Evolutionary conservation across 2,113 vertebrate genomes (phyloP).

Genomic region (Glareola pratincola): DNA sequence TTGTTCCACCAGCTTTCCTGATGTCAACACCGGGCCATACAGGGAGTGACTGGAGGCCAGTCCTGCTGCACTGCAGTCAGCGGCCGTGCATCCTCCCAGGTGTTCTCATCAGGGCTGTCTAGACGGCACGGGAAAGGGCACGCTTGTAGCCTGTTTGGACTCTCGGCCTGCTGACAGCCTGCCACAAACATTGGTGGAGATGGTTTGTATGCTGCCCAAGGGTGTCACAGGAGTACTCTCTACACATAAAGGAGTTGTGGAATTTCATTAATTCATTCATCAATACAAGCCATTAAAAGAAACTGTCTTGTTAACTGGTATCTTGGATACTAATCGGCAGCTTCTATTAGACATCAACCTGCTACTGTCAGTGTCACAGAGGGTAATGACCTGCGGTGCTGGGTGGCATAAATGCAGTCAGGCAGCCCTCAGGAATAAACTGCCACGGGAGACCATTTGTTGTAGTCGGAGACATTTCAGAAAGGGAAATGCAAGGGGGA

Average conservation of each 20-base stretch:
- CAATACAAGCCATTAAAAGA: constrained; percentile 9
- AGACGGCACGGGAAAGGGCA: not conserved
- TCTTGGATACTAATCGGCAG: not conserved
- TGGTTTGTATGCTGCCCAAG: not conserved
- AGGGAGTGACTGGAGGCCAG: not conserved
- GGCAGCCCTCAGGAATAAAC: not conserved
- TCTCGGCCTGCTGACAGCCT: not conserved
- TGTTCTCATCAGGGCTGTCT: not conserved
- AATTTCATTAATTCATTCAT: constrained; percentile 17
- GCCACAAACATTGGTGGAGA: not conserved
- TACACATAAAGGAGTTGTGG: not conserved
- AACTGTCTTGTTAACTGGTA: not conserved
- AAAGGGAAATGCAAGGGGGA: not conserved
- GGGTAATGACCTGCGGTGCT: not conserved
- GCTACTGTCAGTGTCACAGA: not conserved
- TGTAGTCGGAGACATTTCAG: not conserved
- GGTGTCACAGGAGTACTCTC: not conserved
- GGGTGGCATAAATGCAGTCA: not conserved
- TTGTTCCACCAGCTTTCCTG: not conserved
- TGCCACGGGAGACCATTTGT: not conserved
- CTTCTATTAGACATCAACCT: not conserved
- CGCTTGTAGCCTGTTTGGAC: not conserved
- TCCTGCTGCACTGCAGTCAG: not conserved
- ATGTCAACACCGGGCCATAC: not conserved
- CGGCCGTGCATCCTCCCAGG: not conserved